Percentiles rank a stretch among this genome's conserved stretches.
These are phyloP conservation scores for Semnopithecus entellus DNA, from an alignment of 2,113 vertebrate genomes.

Conservation along the genomic window DNA sequence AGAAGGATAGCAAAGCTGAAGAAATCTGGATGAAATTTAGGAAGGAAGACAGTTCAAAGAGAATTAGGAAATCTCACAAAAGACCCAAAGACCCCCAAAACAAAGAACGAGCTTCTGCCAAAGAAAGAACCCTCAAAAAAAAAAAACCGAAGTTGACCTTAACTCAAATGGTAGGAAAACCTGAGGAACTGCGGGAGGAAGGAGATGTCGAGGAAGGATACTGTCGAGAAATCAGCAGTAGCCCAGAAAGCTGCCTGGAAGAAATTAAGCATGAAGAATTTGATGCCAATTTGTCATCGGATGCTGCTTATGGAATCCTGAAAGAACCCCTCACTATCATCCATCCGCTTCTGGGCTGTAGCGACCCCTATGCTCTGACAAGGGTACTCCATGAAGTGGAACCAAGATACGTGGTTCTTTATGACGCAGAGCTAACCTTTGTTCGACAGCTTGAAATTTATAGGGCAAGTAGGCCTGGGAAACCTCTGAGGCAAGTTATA, in stretches of 20 bases:
- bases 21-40: constrained; percentile 78
- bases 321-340: constrained; percentile 93
- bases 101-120: constrained; percentile 71
- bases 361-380: constrained; percentile 93
- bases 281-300: constrained; percentile 88
- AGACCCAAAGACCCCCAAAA: constrained; percentile 83
- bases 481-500: constrained; percentile 88
- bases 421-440: constrained; percentile 94
- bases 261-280: constrained; percentile 83
- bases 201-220: constrained; percentile 63
- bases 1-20: constrained; percentile 85
- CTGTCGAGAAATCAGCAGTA: constrained; percentile 57
- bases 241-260: constrained; percentile 69
- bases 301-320: constrained; percentile 92
- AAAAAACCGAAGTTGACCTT: constrained; percentile 87
- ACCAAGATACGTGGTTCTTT: constrained; percentile 93
- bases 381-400: constrained; percentile 94
- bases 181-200: constrained; percentile 80
- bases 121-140: constrained; percentile 77
- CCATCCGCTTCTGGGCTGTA: constrained; percentile 93
- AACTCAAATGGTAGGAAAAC: constrained; percentile 90
- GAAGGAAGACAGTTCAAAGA: constrained; percentile 75
- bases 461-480: constrained; percentile 93
- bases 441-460: constrained; percentile 96
- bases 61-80: constrained; percentile 61